Evolutionary conservation across 1,140 invertebrate species (phyloP), one percentile per base, ranked within the genome.

Genomic region (Polypedilum vanderplanki): DNA sequence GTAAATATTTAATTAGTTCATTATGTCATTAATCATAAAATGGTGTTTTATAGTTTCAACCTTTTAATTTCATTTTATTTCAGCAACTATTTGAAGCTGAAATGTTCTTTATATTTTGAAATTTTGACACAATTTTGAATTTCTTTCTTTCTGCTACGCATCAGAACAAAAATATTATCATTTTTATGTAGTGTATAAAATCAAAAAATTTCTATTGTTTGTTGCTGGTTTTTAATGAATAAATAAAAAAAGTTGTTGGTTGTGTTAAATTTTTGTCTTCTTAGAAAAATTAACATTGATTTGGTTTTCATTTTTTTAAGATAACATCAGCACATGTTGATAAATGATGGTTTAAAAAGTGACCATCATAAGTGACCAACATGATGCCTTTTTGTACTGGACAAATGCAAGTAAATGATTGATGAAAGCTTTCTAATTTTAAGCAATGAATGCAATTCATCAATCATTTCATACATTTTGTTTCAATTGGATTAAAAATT

Each of bases 251-350:
- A 33, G 24, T 33, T 33, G 24, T 33, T 33, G 24, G 24, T 33
- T 33, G 24, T 33, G 24, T 33, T 33, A 33, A 33, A 33, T 1
- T 33, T 33, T 33, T 33, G 24, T 33, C 24, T 1, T 57, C 46
- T 17, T 17, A 15, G n/a, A 18, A 70, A 70, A 70, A 70, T 70
- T 70, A 70, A 70, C 65, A 70, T 70, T 70, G 65, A 57, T 33
- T 33, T 57, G 46, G 46, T 70, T 33, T 33, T 33, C 24, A 33
- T 33, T 33, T 33, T 33, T 33, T n/a, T n/a, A n/a, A 33, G 5
- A 33, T 70, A 70, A 70, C 65, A 70, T 70, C 65, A 70, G 65
- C 65, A 70, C 9, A 70, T 70, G 46, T 57, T 57, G 65, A 20
- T 33, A 7, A 17, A 18, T 18, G 17, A 70, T 70, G 65, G 24